Evolutionary conservation across 2,888 invertebrate species (phyloP).

Genomic region (Druceiella hillmani): DNA sequence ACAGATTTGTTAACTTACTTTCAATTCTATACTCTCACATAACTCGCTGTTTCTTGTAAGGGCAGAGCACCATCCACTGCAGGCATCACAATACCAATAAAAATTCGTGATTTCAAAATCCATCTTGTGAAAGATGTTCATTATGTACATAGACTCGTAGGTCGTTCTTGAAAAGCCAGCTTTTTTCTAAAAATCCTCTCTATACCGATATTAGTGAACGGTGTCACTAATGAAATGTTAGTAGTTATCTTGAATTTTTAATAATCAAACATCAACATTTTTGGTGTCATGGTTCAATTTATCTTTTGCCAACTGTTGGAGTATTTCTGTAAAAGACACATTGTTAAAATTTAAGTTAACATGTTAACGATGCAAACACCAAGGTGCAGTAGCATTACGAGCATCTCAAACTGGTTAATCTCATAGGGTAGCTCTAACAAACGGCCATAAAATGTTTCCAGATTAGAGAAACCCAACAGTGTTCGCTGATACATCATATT

Average conservation of each 20-base stretch:
- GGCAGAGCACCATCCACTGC: no score
- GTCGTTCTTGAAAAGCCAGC: conserved; percentile 47
- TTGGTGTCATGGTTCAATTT: conserved; percentile 48
- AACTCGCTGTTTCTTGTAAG: conserved; percentile 31
- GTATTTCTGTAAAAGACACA: conserved; percentile 46
- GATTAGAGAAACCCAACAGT: conserved; percentile 52
- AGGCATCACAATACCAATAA: conserved; percentile 54
- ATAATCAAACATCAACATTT: conserved; percentile 58
- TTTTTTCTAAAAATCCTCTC: no score
- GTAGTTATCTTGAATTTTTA: conserved; percentile 58
- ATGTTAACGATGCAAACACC: conserved; percentile 45
- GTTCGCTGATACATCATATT: conserved; percentile 71
- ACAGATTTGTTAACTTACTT: no score
- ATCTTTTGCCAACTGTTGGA: conserved; percentile 43
- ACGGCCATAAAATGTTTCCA: conserved; percentile 51
- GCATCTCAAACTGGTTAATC: conserved; percentile 54
- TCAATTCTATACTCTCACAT: no score
- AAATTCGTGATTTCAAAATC: conserved; percentile 56
- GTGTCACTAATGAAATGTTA: conserved; percentile 51
- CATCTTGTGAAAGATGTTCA: conserved; percentile 51
- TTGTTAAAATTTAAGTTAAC: conserved; percentile 45
- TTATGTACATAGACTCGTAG: conserved; percentile 35
- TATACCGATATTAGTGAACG: conserved; percentile 45
- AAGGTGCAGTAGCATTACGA: conserved; percentile 57
- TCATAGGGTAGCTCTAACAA: conserved; percentile 67